Conservation (phyloP, 2,113 vertebrate species). For the Silurus asotus region DNA sequence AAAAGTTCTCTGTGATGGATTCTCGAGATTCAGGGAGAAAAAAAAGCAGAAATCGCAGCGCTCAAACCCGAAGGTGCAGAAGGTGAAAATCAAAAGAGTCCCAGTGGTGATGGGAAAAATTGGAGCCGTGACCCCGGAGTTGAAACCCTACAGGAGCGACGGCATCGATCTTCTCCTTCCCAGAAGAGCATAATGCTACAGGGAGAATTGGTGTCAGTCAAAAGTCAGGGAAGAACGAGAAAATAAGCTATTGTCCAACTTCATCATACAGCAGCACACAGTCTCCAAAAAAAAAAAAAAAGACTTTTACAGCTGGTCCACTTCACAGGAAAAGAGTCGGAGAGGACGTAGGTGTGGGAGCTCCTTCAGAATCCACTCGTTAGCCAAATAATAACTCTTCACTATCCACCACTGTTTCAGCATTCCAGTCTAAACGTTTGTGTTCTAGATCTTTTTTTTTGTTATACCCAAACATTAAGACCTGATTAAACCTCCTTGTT, state of each 20-base stretch:
- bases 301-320: constrained; percentile 14
- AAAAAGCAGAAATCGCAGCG: not conserved
- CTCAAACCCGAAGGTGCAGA: not conserved
- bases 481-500: not conserved
- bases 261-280: not conserved
- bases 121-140: not conserved
- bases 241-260: constrained; percentile 10
- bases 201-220: constrained; percentile 17
- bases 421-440: no score
- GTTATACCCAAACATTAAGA: not conserved
- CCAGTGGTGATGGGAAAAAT: not conserved
- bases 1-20: not conserved
- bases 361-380: not conserved
- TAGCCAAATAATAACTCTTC: not conserved
- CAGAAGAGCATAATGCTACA: not conserved
- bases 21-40: not conserved
- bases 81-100: not conserved
- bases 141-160: not conserved
- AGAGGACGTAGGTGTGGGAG: not conserved
- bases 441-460: not conserved
- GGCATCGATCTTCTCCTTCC: not conserved
- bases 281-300: not conserved
- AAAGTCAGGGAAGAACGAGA: not conserved
- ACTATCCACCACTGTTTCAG: not conserved
- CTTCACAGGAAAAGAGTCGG: constrained; percentile 2